These are phyloP conservation scores for Paraescarpia echinospica DNA, from an alignment of 1,140 invertebrate genomes.

Conservation along the genomic window DNA sequence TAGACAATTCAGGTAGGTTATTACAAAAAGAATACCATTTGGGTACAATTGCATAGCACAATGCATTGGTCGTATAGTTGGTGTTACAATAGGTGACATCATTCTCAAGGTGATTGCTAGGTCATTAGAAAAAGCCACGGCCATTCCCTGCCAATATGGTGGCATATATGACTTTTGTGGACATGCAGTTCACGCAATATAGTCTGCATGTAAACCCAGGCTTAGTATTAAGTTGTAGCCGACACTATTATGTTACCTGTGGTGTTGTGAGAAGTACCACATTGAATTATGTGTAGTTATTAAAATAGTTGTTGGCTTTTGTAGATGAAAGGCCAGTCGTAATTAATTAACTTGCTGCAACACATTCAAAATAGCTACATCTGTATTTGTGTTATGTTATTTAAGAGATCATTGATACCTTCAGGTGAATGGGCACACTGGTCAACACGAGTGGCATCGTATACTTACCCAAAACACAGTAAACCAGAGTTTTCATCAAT, in stretches of 20 bases:
- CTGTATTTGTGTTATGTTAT: not conserved
- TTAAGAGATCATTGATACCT: not conserved
- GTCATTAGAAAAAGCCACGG: too few species aligned
- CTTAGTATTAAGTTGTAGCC: not conserved
- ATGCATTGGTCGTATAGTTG: too few species aligned
- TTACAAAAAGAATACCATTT: not conserved
- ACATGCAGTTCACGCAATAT: too few species aligned
- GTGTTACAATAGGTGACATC: too few species aligned
- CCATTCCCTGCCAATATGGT: too few species aligned
- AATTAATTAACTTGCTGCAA: not conserved
- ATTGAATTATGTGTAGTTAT: too few species aligned
- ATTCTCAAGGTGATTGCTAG: too few species aligned
- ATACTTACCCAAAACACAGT: conserved; percentile 80
- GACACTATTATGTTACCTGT: not conserved
- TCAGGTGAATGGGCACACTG: conserved; percentile 86
- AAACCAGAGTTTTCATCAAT: conserved; percentile 88
- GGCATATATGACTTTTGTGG: too few species aligned
- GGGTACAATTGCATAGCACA: not conserved
- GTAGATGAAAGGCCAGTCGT: not conserved
- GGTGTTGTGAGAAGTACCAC: not conserved
- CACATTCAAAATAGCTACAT: not conserved
- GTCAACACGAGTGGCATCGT: conserved; percentile 79
- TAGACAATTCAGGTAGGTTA: conserved; percentile 65
- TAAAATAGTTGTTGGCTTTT: not conserved
- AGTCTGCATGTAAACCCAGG: too few species aligned